Conservation (phyloP, 2,797 vertebrate genomes). For the Lepilemur septentrionalis region DNA sequence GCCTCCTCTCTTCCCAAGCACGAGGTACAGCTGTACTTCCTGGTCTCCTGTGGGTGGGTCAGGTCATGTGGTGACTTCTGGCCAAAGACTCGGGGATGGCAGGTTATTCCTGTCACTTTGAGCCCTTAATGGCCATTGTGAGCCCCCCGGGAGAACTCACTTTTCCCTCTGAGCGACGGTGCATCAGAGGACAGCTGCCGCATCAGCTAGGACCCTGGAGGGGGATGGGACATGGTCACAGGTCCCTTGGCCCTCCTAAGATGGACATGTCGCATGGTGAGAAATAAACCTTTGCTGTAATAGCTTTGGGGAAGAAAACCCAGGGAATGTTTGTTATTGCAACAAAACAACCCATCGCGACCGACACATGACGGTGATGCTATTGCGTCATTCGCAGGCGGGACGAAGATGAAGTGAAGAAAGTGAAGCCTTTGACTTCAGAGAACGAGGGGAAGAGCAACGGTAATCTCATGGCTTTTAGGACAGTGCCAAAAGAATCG, state of each 20-base stretch:
- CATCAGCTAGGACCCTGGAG: background rate
- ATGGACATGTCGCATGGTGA: accelerated
- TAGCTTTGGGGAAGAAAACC: background rate
- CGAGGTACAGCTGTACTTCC: background rate
- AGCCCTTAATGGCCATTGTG: background rate
- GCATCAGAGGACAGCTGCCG: background rate
- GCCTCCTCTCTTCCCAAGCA: background rate
- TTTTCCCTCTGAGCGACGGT: background rate
- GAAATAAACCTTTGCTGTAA: background rate
- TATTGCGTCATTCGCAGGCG: background rate
- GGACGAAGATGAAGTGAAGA: background rate
- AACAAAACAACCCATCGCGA: background rate
- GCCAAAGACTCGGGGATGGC: background rate
- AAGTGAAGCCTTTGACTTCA: background rate
- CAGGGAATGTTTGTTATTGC: background rate
- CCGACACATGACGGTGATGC: accelerated
- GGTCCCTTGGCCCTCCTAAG: background rate
- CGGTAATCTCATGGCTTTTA: background rate
- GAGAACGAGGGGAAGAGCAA: background rate
- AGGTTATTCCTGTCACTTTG: background rate
- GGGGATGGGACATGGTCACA: background rate
- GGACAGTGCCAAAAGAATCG: background rate
- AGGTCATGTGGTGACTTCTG: background rate
- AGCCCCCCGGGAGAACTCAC: background rate
- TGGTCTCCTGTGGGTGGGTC: background rate